Evolutionary conservation across 2,797 vertebrate genomes (phyloP).

Genomic region (Kryptopterus vitreolus): DNA sequence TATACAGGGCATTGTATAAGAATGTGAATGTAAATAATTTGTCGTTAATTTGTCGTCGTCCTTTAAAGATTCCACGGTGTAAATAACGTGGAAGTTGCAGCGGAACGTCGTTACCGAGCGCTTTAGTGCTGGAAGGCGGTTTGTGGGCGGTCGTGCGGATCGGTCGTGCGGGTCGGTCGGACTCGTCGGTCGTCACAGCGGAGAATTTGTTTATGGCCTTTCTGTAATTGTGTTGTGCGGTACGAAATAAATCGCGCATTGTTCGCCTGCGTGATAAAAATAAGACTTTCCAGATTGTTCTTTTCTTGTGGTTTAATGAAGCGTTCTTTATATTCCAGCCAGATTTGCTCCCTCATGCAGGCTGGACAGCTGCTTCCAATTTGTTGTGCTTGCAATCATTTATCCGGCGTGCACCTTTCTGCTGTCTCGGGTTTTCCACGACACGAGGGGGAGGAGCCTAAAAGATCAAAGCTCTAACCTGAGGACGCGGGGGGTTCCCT

Average conservation of each 20-base stretch:
- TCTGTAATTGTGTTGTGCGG: slow-evolving; percentile 18
- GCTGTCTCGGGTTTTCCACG: slow-evolving; percentile 53
- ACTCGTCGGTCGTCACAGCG: not conserved
- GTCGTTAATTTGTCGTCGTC: not conserved
- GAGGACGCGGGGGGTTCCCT: slow-evolving; percentile 19
- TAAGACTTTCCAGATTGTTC: slow-evolving; percentile 50
- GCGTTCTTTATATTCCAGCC: slow-evolving; percentile 49
- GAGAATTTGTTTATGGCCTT: slow-evolving; percentile 35
- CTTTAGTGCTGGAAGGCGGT: not conserved
- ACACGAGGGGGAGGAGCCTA: slow-evolving; percentile 54
- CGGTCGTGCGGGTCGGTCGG: slow-evolving; percentile 14
- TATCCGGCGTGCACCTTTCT: slow-evolving; percentile 66
- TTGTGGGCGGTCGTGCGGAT: not conserved
- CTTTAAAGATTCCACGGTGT: no score
- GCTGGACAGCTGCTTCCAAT: slow-evolving; percentile 62
- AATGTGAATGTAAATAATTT: not conserved
- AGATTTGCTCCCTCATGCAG: slow-evolving; percentile 44
- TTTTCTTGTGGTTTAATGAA: slow-evolving; percentile 52
- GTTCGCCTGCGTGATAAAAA: slow-evolving; percentile 44
- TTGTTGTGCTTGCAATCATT: slow-evolving; percentile 63
- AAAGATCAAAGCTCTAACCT: slow-evolving; percentile 62
- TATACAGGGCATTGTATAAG: not conserved
- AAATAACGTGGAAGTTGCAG: no score
- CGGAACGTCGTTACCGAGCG: not conserved
- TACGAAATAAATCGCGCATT: slow-evolving; percentile 44